Base-by-base conservation (phyloP, 1,140 invertebrate species). In the Venustaconcha ellipsiformis region DNA sequence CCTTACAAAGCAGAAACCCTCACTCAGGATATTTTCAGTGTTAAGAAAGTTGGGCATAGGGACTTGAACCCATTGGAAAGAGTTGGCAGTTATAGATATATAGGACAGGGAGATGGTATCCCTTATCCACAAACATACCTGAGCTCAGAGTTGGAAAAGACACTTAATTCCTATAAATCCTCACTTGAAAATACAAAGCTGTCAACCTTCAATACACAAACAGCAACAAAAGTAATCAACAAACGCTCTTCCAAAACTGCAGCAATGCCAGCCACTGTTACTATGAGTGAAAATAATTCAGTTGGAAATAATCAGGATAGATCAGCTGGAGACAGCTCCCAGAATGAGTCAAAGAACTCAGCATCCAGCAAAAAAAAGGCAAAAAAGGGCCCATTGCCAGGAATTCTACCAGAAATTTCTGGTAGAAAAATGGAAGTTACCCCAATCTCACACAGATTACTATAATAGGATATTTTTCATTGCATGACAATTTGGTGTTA, bases 11-110 rank as follows among this genome's bases (percentile, higher is more conserved):
- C 70, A 15, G 74, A 77, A 56, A 70, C 70, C 15, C 26, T 76
- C 17, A 67, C 76, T 70, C 76, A 67, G 64, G 76, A 80, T 37
- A 71, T 76, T 18, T 78, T 79, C 67, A 77, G 74, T 57, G 75
- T 78, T 2, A 81, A 74, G 71, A 64, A 74, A 56, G 69, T 78
- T 20, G 72, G 70, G 12, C 74, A 75, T 13, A 70, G 78, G n/a
- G 80, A 82, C 18, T 69, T 83, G n/a, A 76, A 75, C 70, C 82
- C 83, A 17, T 59, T 85, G 13, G 85, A 87, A 62, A 85, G 82
- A 78, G 82, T 67, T 58, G 37, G 58, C 55, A 64, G 30, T 67
- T 66, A 20, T 63, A 6, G 30, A 18, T 14, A 63, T 14, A 69
- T 20, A 65, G 20, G 67, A 76, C 63, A n/a, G 37, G 57, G 70